Evolutionary conservation across 1,140 invertebrate genomes (phyloP).

Genomic region (Ceratina japonica): DNA sequence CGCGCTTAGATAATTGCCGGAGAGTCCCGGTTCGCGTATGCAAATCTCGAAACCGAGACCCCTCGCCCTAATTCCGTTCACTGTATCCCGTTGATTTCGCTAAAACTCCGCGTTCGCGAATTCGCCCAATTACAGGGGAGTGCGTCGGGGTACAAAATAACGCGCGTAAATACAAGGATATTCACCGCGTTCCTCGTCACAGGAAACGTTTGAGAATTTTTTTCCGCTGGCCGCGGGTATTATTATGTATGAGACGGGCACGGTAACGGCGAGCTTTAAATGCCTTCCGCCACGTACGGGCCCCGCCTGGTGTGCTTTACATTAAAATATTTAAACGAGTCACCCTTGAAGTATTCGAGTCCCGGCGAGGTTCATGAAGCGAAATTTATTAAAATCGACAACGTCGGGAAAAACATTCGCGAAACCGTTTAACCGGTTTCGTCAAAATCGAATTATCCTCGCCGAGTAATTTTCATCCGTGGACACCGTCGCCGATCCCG

Average conservation of each 20-base stretch:
- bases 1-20: not conserved
- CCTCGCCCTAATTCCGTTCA: not conserved
- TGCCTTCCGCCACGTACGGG: no score
- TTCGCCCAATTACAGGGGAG: no score
- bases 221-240: no score
- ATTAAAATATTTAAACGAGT: not conserved
- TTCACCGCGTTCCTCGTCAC: no score
- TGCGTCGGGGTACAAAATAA: no score
- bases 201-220: no score
- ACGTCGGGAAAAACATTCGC: not conserved
- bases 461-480: not conserved
- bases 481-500: not conserved
- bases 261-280: no score
- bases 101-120: no score
- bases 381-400: not conserved
- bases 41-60: constrained; percentile 16
- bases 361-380: no score
- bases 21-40: not conserved
- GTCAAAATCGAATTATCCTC: constrained; percentile 53
- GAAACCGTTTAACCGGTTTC: constrained; percentile 15
- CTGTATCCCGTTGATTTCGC: not conserved
- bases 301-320: not conserved
- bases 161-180: no score
- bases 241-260: no score
- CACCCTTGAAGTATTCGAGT: not conserved